These are phyloP conservation scores for Notolepis coatsorum DNA, from an alignment of 2,797 vertebrate species.

Conservation along the genomic window DNA sequence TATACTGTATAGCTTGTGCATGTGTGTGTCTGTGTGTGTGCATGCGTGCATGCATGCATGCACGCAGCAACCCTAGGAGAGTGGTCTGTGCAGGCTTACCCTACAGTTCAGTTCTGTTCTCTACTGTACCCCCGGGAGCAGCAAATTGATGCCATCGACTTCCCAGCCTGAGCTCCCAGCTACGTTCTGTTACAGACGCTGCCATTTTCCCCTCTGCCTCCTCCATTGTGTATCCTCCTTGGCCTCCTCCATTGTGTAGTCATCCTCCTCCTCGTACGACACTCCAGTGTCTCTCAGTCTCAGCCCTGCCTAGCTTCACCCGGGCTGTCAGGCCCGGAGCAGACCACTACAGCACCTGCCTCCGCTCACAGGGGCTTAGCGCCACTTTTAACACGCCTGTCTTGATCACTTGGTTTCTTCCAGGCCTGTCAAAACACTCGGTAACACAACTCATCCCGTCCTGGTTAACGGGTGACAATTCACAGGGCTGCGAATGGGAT, in stretches of 20 bases:
- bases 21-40: too few relatives aligned
- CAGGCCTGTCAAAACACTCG: conserved; percentile 52
- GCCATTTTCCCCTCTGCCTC: conserved; percentile 22
- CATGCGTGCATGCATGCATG: too few relatives aligned
- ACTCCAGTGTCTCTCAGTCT: conserved; percentile 7
- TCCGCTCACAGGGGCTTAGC: conserved; percentile 47
- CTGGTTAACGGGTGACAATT: conserved; percentile 32
- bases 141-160: conserved; percentile 48
- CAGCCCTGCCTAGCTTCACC: conserved; percentile 37
- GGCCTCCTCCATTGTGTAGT: conserved; percentile 46
- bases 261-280: conserved; percentile 39
- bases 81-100: conserved; percentile 33
- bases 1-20: conserved; percentile 25
- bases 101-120: conserved; percentile 29
- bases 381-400: conserved; percentile 53
- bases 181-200: conserved; percentile 43
- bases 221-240: conserved; percentile 44
- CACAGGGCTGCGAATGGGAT: background rate
- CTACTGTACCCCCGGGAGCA: conserved; percentile 43
- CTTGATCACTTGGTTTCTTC: conserved; percentile 57
- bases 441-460: conserved; percentile 38
- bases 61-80: conserved; percentile 22
- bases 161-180: conserved; percentile 43
- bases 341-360: conserved; percentile 25
- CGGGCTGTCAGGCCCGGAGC: conserved; percentile 49